phyloP scores from a whole-genome alignment of 2,113 vertebrate genomes.

The Aphyosemion australe region DNA sequence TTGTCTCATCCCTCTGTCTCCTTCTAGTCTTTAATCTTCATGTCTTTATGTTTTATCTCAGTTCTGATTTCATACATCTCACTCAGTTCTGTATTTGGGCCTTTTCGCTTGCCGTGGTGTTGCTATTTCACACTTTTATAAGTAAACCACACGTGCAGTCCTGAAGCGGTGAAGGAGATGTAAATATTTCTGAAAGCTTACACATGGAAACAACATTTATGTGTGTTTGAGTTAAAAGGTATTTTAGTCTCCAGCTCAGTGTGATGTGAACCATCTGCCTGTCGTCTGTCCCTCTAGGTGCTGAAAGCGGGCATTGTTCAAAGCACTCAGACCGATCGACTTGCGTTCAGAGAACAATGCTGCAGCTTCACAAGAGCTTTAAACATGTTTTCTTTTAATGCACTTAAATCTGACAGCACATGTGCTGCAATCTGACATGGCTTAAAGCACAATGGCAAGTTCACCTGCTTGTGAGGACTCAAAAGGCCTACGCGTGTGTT shows the following conservation, averaged over 20 bases:
- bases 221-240: slow-evolving; percentile 23
- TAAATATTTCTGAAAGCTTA: slow-evolving; percentile 4
- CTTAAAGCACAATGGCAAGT: slow-evolving; percentile 30
- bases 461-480: slow-evolving; percentile 24
- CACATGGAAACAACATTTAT: slow-evolving; percentile 19
- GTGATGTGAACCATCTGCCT: slow-evolving; percentile 56
- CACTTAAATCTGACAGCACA: slow-evolving; percentile 37
- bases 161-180: background rate
- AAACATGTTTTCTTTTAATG: slow-evolving; percentile 21
- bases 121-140: slow-evolving; percentile 19
- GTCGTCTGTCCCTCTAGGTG: slow-evolving; percentile 41
- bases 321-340: slow-evolving; percentile 39
- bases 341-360: slow-evolving; percentile 35
- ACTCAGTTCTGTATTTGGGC: background rate
- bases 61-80: slow-evolving; percentile 19
- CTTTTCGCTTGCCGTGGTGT: background rate
- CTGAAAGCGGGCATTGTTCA: slow-evolving; percentile 59
- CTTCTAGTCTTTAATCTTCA: slow-evolving; percentile 15
- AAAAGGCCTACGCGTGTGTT: slow-evolving; percentile 37
- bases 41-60: slow-evolving; percentile 8
- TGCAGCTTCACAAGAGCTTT: slow-evolving; percentile 27
- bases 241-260: slow-evolving; percentile 23
- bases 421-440: slow-evolving; percentile 48
- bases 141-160: background rate
- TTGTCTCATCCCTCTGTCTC: slow-evolving; percentile 15